These are phyloP conservation scores for Thera britannica DNA, from an alignment of 2,888 invertebrate genomes.

Conservation along the genomic window DNA sequence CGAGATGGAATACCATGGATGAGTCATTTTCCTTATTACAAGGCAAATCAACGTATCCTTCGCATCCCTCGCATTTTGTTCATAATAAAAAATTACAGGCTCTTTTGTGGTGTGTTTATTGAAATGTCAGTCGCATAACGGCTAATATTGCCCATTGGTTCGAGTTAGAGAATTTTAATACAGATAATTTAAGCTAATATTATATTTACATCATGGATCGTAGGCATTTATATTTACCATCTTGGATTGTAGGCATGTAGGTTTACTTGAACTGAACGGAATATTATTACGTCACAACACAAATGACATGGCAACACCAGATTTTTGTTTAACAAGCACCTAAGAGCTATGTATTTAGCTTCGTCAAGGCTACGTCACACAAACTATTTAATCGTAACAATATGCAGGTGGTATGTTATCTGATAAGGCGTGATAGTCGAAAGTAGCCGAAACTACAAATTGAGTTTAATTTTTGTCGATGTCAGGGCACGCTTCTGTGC, in stretches of 20 bases:
- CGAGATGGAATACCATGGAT: slow-evolving; percentile 23
- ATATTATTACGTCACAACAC: slow-evolving; percentile 10
- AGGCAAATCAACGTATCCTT: slow-evolving; percentile 27
- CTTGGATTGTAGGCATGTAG: no score
- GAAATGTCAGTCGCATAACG: slow-evolving; percentile 1
- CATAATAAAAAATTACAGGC: slow-evolving; percentile 1
- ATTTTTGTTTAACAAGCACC: slow-evolving; percentile 15
- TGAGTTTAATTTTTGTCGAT: slow-evolving; percentile 16
- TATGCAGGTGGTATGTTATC: slow-evolving; percentile 27
- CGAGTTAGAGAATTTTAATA: background rate
- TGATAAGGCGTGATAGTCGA: slow-evolving; percentile 38
- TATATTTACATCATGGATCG: no score
- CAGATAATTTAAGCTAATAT: no score
- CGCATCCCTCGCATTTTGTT: slow-evolving; percentile 33
- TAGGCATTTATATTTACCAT: no score
- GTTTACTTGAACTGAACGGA: background rate
- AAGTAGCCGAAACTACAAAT: slow-evolving; percentile 15
- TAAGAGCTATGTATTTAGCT: slow-evolving; percentile 10
- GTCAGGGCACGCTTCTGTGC: slow-evolving; percentile 1
- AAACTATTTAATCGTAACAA: slow-evolving; percentile 37
- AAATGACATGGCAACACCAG: slow-evolving; percentile 9
- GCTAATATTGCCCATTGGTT: background rate
- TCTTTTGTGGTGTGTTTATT: slow-evolving; percentile 3
- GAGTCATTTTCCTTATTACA: slow-evolving; percentile 45
- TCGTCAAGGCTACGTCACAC: slow-evolving; percentile 36